These are phyloP conservation scores for Drosophila cardini DNA, from an alignment of 1,140 invertebrate species.

Conservation along the genomic window DNA sequence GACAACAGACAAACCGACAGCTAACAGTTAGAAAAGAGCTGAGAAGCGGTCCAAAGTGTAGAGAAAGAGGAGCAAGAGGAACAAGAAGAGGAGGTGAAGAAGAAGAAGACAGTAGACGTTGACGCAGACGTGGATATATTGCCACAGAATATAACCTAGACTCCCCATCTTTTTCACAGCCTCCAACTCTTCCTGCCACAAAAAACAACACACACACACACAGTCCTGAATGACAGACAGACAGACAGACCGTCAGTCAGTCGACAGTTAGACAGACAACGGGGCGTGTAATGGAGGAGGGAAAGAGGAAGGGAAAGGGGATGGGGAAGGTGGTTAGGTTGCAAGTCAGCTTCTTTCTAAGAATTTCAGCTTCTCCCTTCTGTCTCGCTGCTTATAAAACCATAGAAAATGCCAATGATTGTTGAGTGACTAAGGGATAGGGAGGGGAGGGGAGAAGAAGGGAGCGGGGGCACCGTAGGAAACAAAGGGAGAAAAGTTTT, in stretches of 20 bases:
- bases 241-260: too few species aligned
- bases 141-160: conserved; percentile 32
- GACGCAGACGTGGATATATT: conserved; percentile 79
- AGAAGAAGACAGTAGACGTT: conserved; percentile 59
- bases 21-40: conserved; percentile 46
- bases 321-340: not conserved
- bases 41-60: not conserved
- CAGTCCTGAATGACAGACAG: conserved; percentile 23
- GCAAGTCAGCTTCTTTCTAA: conserved; percentile 54
- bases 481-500: conserved; percentile 10
- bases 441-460: too few species aligned
- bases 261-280: conserved; percentile 19
- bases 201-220: conserved; percentile 1
- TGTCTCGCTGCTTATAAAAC: conserved; percentile 45
- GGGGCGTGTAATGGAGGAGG: conserved; percentile 2
- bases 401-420: conserved; percentile 60
- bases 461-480: not conserved
- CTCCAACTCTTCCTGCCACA: not conserved
- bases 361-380: conserved; percentile 46
- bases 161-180: not conserved
- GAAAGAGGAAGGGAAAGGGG: conserved; percentile 2
- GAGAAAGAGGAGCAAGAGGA: not conserved
- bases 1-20: conserved; percentile 47
- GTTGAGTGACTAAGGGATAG: not conserved
- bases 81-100: conserved; percentile 3